These are phyloP conservation scores for Elysia chlorotica DNA, from an alignment of 1,140 invertebrate species.

Conservation along the genomic window DNA sequence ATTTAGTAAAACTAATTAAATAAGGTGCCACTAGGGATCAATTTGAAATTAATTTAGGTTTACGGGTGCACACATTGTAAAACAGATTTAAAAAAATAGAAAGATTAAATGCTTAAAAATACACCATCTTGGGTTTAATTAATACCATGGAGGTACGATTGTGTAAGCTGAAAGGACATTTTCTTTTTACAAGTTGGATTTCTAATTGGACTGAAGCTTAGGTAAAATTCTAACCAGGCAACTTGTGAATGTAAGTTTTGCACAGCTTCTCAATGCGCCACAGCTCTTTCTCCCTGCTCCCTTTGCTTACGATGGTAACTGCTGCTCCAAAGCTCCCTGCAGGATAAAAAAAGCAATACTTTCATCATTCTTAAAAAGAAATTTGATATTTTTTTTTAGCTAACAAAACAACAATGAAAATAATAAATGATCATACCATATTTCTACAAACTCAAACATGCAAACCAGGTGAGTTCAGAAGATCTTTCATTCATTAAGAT, in stretches of 20 bases:
- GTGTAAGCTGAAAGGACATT: not conserved
- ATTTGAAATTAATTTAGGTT: no score
- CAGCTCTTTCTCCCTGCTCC: conserved; percentile 40
- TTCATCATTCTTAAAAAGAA: no score
- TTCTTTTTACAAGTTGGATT: not conserved
- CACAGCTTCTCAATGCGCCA: conserved; percentile 46
- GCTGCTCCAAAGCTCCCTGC: conserved; percentile 56
- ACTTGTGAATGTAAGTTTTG: conserved; percentile 42
- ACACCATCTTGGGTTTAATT: not conserved
- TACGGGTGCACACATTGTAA: no score
- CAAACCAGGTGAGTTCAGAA: no score
- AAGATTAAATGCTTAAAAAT: not conserved
- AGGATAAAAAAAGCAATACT: no score
- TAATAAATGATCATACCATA: no score
- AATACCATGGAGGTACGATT: not conserved
- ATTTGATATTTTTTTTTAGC: no score
- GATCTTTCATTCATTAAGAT: no score
- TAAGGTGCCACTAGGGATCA: no score
- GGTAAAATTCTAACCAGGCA: conserved; percentile 45
- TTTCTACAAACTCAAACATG: no score
- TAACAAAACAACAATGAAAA: no score
- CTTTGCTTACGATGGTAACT: conserved; percentile 48
- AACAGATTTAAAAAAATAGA: not conserved
- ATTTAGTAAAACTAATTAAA: no score
- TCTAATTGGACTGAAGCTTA: not conserved